These are phyloP conservation scores for Cryptoblepharus egeriae DNA, from an alignment of 2,797 vertebrate genomes.

Conservation along the genomic window DNA sequence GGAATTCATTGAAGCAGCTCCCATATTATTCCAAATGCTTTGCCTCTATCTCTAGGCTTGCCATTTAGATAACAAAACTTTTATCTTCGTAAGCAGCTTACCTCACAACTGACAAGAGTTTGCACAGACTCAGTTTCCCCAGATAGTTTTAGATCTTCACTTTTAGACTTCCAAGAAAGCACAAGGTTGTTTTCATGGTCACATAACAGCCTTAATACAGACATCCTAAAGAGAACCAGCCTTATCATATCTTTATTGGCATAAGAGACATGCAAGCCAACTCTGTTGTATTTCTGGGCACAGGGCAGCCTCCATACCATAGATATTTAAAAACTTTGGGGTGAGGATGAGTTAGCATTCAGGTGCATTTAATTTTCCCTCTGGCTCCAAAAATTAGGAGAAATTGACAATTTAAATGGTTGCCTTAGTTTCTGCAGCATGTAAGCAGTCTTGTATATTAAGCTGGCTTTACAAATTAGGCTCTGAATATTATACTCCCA, in stretches of 20 bases:
- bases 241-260: neutral
- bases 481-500: too few relatives aligned
- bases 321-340: too few relatives aligned
- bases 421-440: too few relatives aligned
- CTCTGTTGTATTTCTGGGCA: too few relatives aligned
- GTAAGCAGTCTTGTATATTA: too few relatives aligned
- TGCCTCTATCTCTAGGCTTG: neutral
- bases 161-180: neutral
- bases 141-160: neutral
- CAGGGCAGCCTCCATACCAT: too few relatives aligned
- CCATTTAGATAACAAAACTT: neutral
- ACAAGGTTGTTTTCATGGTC: neutral
- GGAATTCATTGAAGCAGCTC: neutral
- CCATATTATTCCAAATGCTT: neutral
- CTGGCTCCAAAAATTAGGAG: too few relatives aligned
- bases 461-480: too few relatives aligned
- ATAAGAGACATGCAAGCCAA: too few relatives aligned
- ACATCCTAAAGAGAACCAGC: neutral
- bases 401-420: too few relatives aligned
- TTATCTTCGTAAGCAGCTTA: neutral
- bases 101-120: neutral
- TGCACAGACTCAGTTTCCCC: neutral
- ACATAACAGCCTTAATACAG: neutral
- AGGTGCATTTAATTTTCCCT: too few relatives aligned
- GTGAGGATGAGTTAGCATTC: too few relatives aligned